A percentile compares a stretch with the other conserved stretches of the same genome.
These are phyloP conservation scores for Zonitis immaculata DNA, from an alignment of 2,888 invertebrate genomes.

Conservation along the genomic window DNA sequence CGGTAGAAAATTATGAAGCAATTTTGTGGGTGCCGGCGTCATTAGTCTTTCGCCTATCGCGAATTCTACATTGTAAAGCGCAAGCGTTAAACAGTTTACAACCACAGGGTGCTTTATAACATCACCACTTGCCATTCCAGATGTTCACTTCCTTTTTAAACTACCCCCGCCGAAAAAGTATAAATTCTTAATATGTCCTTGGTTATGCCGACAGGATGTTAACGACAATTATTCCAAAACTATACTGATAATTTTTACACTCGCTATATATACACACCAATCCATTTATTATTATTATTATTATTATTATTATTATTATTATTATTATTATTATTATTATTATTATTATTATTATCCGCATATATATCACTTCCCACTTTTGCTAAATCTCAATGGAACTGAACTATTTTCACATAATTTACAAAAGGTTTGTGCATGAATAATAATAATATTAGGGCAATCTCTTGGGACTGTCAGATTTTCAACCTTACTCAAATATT, in stretches of 20 bases:
- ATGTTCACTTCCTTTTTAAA: conserved; percentile 32
- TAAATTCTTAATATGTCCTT: conserved; percentile 20
- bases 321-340: no score
- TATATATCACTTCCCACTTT: background rate
- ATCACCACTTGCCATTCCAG: conserved; percentile 33
- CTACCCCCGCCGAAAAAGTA: conserved; percentile 29
- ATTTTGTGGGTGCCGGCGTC: conserved; percentile 47
- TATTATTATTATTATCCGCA: no score
- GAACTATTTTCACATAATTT: background rate
- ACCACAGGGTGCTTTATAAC: conserved; percentile 34
- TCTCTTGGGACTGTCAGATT: background rate
- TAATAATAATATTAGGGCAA: background rate
- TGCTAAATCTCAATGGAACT: background rate
- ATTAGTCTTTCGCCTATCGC: conserved; percentile 42
- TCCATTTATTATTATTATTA: background rate
- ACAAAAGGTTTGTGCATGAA: background rate
- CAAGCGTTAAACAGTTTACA: conserved; percentile 17
- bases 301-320: no score
- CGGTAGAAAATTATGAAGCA: conserved; percentile 50
- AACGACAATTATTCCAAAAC: background rate
- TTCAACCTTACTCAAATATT: background rate
- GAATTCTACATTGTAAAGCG: conserved; percentile 12
- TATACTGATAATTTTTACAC: background rate
- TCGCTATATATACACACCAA: background rate
- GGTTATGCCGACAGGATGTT: conserved; percentile 21